phyloP scores from a whole-genome alignment of 2,797 vertebrate species.

The Calcarius lapponicus region DNA sequence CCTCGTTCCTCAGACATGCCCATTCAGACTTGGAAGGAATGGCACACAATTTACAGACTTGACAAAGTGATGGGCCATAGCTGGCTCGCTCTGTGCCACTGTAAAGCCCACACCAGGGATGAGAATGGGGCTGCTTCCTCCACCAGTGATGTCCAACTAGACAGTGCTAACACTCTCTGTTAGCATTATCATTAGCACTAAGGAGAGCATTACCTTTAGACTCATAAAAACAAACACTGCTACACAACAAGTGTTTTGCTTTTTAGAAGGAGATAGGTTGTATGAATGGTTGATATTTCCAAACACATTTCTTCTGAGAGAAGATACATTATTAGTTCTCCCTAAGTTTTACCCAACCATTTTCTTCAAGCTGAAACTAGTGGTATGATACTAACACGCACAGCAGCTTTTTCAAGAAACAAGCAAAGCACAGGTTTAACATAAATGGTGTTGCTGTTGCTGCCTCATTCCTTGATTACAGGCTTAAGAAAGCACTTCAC shows the following conservation, averaged over 20 bases:
- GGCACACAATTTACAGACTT: background rate
- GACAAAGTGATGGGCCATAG: background rate
- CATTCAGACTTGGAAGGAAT: background rate
- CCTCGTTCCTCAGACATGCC: constrained; percentile 14
- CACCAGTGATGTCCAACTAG: background rate
- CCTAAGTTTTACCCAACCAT: background rate
- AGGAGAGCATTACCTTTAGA: background rate
- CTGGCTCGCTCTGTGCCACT: background rate
- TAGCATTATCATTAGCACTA: too few relatives aligned
- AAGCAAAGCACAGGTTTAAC: background rate
- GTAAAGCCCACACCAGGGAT: background rate
- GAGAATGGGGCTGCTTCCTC: background rate
- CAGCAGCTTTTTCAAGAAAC: background rate
- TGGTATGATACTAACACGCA: background rate
- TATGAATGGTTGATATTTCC: background rate
- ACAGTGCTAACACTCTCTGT: background rate
- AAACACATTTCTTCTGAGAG: background rate
- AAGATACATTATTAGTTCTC: background rate
- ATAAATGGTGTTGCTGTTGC: background rate
- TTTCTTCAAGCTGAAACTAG: background rate
- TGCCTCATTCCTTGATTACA: background rate
- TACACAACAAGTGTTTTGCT: background rate
- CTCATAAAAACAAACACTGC: background rate
- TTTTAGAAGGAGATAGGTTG: background rate
- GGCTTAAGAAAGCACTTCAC: background rate